Evolutionary conservation across 2,113 vertebrate genomes (phyloP).

Genomic region (Periophthalmodon schlosseri): DNA sequence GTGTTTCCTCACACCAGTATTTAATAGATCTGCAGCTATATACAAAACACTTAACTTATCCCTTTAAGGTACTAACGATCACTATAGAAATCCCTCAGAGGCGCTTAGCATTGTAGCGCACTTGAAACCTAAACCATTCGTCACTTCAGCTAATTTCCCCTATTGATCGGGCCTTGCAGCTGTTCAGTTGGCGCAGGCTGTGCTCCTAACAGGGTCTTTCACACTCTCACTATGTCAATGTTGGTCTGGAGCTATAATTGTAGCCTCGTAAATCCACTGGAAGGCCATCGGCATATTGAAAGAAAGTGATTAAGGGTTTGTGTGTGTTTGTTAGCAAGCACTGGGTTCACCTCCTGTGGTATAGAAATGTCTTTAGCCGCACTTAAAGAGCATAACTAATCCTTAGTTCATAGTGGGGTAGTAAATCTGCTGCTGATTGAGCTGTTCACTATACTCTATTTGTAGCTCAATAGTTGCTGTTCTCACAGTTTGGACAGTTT

Average conservation of each 20-base stretch:
- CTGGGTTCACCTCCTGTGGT: conserved; percentile 4
- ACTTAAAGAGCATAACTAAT: conserved; percentile 22
- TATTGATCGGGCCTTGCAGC: conserved; percentile 6
- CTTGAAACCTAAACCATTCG: conserved; percentile 8
- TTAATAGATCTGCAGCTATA: not conserved
- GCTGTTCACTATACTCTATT: not conserved
- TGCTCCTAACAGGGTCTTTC: conserved; percentile 18
- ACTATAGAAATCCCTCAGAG: not conserved
- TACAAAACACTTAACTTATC: conserved; percentile 1
- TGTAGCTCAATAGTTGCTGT: too few relatives aligned
- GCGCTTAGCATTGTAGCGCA: not conserved
- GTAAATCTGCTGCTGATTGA: not conserved
- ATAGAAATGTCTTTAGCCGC: conserved; percentile 17
- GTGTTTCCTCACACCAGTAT: not conserved
- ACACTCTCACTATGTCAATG: conserved; percentile 22
- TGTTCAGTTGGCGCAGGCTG: conserved; percentile 8
- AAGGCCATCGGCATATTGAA: conserved; percentile 38
- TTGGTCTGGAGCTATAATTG: conserved; percentile 42
- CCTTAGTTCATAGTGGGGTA: not conserved
- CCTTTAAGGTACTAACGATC: not conserved
- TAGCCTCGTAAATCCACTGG: conserved; percentile 39
- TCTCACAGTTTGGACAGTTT: too few relatives aligned
- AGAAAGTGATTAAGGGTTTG: conserved; percentile 20
- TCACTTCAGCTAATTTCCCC: conserved; percentile 36
- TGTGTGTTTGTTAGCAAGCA: conserved; percentile 20